Evolutionary conservation across 1,140 invertebrate species (phyloP).

Genomic region (Colletes latitarsis): DNA sequence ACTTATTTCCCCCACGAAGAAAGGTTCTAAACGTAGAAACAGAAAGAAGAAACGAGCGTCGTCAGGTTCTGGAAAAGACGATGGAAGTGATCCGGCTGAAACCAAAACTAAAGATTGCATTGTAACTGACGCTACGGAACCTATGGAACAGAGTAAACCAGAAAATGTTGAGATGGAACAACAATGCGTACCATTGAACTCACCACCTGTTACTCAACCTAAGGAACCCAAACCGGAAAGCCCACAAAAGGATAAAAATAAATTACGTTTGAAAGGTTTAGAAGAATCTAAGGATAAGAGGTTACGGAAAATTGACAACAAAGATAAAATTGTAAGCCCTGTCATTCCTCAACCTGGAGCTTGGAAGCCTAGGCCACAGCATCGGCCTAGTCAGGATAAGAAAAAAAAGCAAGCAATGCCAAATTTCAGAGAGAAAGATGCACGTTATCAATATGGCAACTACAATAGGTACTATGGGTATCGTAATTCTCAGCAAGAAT

Average conservation of each 20-base stretch:
- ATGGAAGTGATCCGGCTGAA: constrained; percentile 68
- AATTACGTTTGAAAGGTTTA: constrained; percentile 74
- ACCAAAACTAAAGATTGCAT: constrained; percentile 51
- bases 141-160: not conserved
- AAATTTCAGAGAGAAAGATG: constrained; percentile 88
- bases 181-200: constrained; percentile 8
- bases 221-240: constrained; percentile 73
- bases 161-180: constrained; percentile 15
- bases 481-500: constrained; percentile 89
- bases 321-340: constrained; percentile 96
- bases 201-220: constrained; percentile 60
- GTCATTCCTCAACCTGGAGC: constrained; percentile 93
- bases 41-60: constrained; percentile 81
- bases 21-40: constrained; percentile 82
- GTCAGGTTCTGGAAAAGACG: constrained; percentile 81
- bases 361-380: constrained; percentile 83
- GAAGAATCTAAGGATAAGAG: constrained; percentile 81
- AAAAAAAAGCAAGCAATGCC: constrained; percentile 81
- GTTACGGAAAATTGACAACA: constrained; percentile 85
- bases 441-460: constrained; percentile 95
- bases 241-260: constrained; percentile 73
- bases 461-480: constrained; percentile 99
- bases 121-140: constrained; percentile 29
- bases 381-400: constrained; percentile 75
- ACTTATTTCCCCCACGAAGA: constrained; percentile 85